phyloP scores from a whole-genome alignment of 2,888 invertebrate species.

The Alitta virens region DNA sequence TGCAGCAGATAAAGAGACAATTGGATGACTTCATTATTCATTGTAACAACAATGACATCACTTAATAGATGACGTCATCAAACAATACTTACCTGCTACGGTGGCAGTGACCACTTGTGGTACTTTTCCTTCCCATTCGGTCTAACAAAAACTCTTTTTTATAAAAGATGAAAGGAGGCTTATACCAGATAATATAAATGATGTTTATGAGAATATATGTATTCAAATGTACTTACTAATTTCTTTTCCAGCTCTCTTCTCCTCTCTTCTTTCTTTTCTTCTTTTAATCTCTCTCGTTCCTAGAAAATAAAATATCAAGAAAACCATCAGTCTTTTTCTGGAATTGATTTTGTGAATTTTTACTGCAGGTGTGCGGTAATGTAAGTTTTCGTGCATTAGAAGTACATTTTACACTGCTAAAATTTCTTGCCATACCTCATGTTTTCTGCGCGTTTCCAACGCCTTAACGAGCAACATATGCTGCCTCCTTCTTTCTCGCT shows the following conservation, averaged over 20 bases:
- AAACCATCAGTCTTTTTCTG: too few species aligned
- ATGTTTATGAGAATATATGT: not conserved
- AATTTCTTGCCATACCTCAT: too few species aligned
- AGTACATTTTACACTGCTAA: too few species aligned
- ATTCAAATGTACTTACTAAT: conserved; percentile 56
- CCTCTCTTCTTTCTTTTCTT: conserved; percentile 80
- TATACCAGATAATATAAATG: not conserved
- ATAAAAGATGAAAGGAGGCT: not conserved
- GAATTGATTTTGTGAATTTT: not conserved
- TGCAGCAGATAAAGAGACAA: not conserved
- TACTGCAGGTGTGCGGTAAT: not conserved
- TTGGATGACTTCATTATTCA: too few species aligned
- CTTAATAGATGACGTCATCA: too few species aligned
- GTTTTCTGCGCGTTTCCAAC: conserved; percentile 79
- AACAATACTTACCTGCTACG: too few species aligned
- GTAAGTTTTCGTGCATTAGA: too few species aligned
- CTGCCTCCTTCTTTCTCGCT: conserved; percentile 62
- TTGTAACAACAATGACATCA: too few species aligned
- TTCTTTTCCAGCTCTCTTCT: conserved; percentile 67
- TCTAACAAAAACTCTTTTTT: not conserved
- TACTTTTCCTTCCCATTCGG: too few species aligned
- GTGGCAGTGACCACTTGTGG: too few species aligned
- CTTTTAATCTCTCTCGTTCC: conserved; percentile 66
- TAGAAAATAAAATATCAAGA: conserved; percentile 25
- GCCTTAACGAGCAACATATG: conserved; percentile 87